Base-by-base conservation (phyloP, 2,113 vertebrate genomes). In the Leuciscus idus region DNA sequence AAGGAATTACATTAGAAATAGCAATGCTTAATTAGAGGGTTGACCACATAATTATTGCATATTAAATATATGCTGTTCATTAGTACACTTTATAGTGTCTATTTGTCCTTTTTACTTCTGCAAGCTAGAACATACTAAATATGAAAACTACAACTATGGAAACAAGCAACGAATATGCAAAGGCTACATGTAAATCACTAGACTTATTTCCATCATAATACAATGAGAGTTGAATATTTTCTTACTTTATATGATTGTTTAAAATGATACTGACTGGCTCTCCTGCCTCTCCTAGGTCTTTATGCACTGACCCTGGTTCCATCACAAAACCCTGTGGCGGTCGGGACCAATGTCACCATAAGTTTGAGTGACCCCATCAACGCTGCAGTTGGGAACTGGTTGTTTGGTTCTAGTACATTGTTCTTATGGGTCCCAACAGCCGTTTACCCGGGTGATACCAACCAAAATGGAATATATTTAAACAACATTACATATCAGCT, bases 301-400 rank as follows among this genome's bases (percentile, higher is more conserved):
- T 0, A 3, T 26, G 46, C 90, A 46, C 26, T 92, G 26, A 62
- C 0, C 0, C 36, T 94, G 55, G 1, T 28, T 28, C 82, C 91
- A 30, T 92, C 92, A 5, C 0, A 61, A 11, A 93, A 94, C 75
- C 91, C 91, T 0, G 0, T 91, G n/a, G 1, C 84, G 9, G 91
- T 93, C 3, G 93, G 93, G 64, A 86, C 17, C 62, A 89, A 89
- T 23, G 91, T 93, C 46, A 94, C 91, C 4, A 68, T 95, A n/a
- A 82, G 17, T 12, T 3, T 88, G 26, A 83, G 0, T 80, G 89
- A 84, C n/a, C 0, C 3, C 0, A 0, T 0, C 2, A 0, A 0
- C 11, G 66, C 92, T 36, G 0, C 0, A 1, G 0, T 2, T 8
- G 94, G 93, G 0, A 6, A 1, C 11, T 95, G 95, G 95, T 0